Evolutionary conservation across 1,140 invertebrate genomes (phyloP).

Genomic region (Diachasmimorpha longicaudata): DNA sequence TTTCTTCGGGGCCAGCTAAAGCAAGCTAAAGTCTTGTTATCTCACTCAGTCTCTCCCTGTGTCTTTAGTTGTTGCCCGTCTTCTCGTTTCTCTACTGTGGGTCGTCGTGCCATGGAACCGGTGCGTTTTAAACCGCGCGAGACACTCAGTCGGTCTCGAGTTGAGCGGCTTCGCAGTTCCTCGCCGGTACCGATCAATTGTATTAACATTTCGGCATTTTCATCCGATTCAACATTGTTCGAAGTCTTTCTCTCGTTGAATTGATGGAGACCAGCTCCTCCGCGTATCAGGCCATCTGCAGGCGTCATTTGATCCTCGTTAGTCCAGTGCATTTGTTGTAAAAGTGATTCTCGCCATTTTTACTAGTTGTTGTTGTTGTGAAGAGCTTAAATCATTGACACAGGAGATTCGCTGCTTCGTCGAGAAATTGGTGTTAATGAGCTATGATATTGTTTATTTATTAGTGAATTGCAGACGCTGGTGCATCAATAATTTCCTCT

Average conservation of each 20-base stretch:
- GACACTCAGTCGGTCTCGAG: constrained; percentile 10
- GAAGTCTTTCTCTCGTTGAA: no score
- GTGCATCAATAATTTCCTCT: background rate
- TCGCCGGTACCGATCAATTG: background rate
- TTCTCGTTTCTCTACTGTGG: constrained; percentile 7
- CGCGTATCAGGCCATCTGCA: no score
- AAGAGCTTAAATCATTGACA: no score
- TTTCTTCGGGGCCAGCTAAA: background rate
- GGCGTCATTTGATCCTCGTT: no score
- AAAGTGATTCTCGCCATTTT: background rate
- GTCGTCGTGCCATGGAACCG: constrained; percentile 20
- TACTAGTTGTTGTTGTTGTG: no score
- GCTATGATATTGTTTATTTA: no score
- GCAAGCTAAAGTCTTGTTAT: background rate
- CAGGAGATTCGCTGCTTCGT: no score
- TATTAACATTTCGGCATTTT: background rate
- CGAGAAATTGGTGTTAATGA: no score
- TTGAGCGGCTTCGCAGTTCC: constrained; percentile 3
- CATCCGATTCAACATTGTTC: no score
- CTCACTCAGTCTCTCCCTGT: background rate
- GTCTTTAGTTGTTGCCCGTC: background rate
- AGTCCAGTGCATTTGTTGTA: background rate
- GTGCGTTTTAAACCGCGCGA: constrained; percentile 21
- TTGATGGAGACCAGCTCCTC: no score
- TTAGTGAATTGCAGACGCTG: background rate